Conservation (phyloP, 2,888 invertebrate genomes). For the Yponomeuta evonymella region DNA sequence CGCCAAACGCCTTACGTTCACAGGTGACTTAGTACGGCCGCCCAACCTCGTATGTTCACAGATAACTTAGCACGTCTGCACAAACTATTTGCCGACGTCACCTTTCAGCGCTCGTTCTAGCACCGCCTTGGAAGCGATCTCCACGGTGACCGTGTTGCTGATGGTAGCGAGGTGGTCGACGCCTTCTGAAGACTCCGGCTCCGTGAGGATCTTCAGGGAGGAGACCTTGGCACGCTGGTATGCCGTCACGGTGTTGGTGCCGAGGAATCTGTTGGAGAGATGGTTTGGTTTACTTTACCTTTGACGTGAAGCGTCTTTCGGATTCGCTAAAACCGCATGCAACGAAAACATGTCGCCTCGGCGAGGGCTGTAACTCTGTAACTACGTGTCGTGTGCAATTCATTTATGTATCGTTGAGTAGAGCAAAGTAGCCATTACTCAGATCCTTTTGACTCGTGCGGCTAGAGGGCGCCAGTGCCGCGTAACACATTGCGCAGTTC, state of each 20-base stretch:
- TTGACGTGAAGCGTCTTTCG: too few species aligned
- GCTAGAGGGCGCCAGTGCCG: too few species aligned
- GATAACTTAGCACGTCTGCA: not conserved
- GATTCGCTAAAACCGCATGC: too few species aligned
- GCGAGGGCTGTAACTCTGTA: too few species aligned
- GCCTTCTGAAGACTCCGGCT: slow-evolving; percentile 29
- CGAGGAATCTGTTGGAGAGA: slow-evolving; percentile 80
- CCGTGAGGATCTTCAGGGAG: slow-evolving; percentile 82
- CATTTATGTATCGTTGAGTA: too few species aligned
- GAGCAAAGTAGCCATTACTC: too few species aligned
- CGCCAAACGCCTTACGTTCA: not conserved
- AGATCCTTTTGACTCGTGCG: too few species aligned
- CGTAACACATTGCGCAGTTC: too few species aligned
- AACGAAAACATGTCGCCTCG: too few species aligned
- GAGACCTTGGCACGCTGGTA: slow-evolving; percentile 94
- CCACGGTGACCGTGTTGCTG: slow-evolving; percentile 68
- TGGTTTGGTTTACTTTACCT: too few species aligned
- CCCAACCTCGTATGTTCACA: slow-evolving; percentile 9
- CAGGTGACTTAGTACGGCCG: not conserved
- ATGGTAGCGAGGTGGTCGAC: slow-evolving; percentile 56
- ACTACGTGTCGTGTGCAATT: too few species aligned
- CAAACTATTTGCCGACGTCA: slow-evolving; percentile 34
- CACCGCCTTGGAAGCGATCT: slow-evolving; percentile 61
- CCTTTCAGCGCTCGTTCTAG: slow-evolving; percentile 61
- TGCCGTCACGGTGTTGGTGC: slow-evolving; percentile 91